A percentile compares a stretch with the other conserved stretches of the same genome.
These are phyloP conservation scores for Caenorhabditis briggsae DNA, from an alignment of 1,140 invertebrate genomes.

Conservation along the genomic window DNA sequence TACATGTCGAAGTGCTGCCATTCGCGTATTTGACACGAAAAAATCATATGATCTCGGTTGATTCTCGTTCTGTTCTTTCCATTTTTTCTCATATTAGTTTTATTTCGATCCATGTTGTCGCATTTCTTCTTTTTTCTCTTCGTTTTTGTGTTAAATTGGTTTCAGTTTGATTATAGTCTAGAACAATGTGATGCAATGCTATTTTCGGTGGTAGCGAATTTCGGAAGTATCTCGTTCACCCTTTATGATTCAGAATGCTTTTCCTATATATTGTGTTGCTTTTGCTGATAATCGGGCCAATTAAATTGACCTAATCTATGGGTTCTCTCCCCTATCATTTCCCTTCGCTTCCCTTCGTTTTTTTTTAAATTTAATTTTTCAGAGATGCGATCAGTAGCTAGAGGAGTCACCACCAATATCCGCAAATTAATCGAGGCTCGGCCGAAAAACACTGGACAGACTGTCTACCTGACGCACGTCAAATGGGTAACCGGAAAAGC, in stretches of 20 bases:
- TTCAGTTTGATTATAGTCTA: no score
- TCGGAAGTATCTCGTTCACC: no score
- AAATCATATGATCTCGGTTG: constrained; percentile 39
- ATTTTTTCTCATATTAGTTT: not conserved
- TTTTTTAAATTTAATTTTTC: constrained; percentile 1
- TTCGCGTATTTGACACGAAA: constrained; percentile 6
- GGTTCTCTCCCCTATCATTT: no score
- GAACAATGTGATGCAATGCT: no score
- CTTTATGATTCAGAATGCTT: no score
- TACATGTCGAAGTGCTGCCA: constrained; percentile 24
- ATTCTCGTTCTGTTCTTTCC: not conserved
- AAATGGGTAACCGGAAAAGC: constrained; percentile 71
- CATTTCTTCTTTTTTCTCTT: not conserved
- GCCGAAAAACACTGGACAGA: constrained; percentile 61
- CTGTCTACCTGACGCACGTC: constrained; percentile 72
- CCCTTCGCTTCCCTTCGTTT: not conserved
- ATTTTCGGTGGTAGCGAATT: no score
- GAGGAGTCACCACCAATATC: constrained; percentile 52
- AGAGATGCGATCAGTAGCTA: constrained; percentile 47
- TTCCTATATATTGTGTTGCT: no score
- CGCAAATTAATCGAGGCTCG: constrained; percentile 42
- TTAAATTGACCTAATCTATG: no score
- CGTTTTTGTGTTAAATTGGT: no score
- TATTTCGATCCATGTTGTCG: not conserved
- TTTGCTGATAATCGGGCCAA: not conserved